Evolutionary conservation across 2,888 invertebrate species (phyloP).

Genomic region (Aplocera efformata): DNA sequence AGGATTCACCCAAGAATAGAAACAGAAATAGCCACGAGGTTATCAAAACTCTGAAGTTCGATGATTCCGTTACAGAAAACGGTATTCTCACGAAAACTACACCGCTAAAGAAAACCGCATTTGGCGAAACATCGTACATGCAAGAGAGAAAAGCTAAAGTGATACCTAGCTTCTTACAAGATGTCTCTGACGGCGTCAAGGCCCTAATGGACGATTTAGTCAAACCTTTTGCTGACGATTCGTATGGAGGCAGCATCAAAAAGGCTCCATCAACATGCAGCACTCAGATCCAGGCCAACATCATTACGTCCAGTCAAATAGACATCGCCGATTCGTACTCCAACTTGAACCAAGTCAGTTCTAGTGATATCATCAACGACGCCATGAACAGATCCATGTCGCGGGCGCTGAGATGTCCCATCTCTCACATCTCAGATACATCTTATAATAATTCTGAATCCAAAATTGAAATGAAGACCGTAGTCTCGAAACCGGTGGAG

Average conservation of each 20-base stretch:
- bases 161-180: slow-evolving; percentile 56
- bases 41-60: slow-evolving; percentile 62
- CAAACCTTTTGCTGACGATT: slow-evolving; percentile 54
- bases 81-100: slow-evolving; percentile 33
- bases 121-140: slow-evolving; percentile 49
- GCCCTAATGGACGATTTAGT: slow-evolving; percentile 62
- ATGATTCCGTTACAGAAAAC: slow-evolving; percentile 45
- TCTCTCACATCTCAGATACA: slow-evolving; percentile 9
- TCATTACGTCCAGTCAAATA: slow-evolving; percentile 60
- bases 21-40: slow-evolving; percentile 50
- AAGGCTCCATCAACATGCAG: slow-evolving; percentile 42
- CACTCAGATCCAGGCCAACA: slow-evolving; percentile 57
- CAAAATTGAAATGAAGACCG: neutral
- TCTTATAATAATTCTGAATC: slow-evolving; percentile 13
- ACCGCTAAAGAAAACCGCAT: slow-evolving; percentile 53
- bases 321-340: slow-evolving; percentile 41
- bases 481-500: too few relatives aligned
- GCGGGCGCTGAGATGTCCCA: slow-evolving; percentile 20
- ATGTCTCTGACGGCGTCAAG: slow-evolving; percentile 57
- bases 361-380: slow-evolving; percentile 15
- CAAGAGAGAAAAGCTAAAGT: slow-evolving; percentile 49
- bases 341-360: slow-evolving; percentile 20
- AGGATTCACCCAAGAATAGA: slow-evolving; percentile 26
- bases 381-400: slow-evolving; percentile 20
- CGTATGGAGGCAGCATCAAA: slow-evolving; percentile 12